Evolutionary conservation across 2,888 invertebrate genomes (phyloP), one percentile per base, ranked within the genome.

Genomic region (Drosophila maculinotata): DNA sequence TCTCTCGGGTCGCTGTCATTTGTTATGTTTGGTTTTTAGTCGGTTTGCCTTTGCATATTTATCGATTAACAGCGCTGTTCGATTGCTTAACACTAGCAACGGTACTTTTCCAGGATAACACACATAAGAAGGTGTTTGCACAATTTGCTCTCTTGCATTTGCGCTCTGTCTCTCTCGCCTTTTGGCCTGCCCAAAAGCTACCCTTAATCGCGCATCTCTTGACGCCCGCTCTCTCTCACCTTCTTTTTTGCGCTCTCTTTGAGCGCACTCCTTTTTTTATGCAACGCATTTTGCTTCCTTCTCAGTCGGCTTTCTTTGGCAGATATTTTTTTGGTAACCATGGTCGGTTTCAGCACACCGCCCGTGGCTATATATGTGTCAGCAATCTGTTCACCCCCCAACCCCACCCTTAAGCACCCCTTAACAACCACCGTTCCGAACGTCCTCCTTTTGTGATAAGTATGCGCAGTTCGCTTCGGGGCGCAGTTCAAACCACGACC

Each of bases 291-390:
- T n/a, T n/a, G n/a, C n/a, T n/a, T n/a, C n/a, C n/a, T 14, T 52
- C 38, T 20, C 20, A 20, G 17, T 57, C 35, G 53, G 20, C 44
- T 67, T 66, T 47, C 60, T 73, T 56, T 71, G 31, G 48, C 44
- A 66, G 49, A 45, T 45, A 30, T 45, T 74, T 60, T 60, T 77
- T 70, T 70, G 76, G 80, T 83, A 73, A 73, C 84, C 72, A 80
- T 77, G 80, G n/a, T n/a, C 58, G 56, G 36, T n/a, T n/a, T n/a
- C 60, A 60, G 31, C 51, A 31, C 49, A 59, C 48, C 60, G 63
- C 74, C 76, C 64, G 59, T 47, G 49, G 76, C 69, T 57, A 76
- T 76, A 69, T 76, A 70, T 78, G 79, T 81, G 81, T 76, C 84
- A 81, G 76, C 57, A 53, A 57, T 35, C 41, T 47, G 39, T 59